A percentile compares a stretch with the other conserved stretches of the same genome.
phyloP scores from a whole-genome alignment of 2,888 invertebrate genomes.

The Acanthopleura granulata region DNA sequence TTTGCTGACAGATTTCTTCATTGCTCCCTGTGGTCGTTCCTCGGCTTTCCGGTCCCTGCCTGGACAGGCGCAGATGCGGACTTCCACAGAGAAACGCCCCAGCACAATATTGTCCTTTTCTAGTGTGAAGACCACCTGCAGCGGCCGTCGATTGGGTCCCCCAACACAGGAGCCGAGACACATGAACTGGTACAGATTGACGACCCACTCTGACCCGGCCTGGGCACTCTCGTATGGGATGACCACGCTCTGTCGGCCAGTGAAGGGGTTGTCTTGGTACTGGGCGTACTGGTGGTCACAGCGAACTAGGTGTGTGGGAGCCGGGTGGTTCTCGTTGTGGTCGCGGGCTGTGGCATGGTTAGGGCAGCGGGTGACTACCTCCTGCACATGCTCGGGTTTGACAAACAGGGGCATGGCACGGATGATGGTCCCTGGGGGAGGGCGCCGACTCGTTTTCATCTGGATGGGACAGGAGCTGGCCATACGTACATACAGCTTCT shows the following conservation, averaged over 20 bases:
- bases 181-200: slow-evolving; percentile 80
- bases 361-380: slow-evolving; percentile 79
- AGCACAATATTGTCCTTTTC: slow-evolving; percentile 72
- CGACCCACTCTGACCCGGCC: slow-evolving; percentile 74
- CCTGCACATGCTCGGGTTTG: slow-evolving; percentile 77
- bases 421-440: slow-evolving; percentile 70
- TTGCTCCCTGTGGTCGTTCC: slow-evolving; percentile 68
- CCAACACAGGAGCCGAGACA: slow-evolving; percentile 84
- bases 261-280: slow-evolving; percentile 73
- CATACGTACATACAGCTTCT: slow-evolving; percentile 68
- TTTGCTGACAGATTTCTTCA: slow-evolving; percentile 36
- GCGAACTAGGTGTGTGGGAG: slow-evolving; percentile 65
- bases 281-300: slow-evolving; percentile 67
- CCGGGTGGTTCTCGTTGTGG: slow-evolving; percentile 65
- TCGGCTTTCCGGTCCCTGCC: slow-evolving; percentile 80
- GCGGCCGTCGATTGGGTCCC: slow-evolving; percentile 82
- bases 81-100: slow-evolving; percentile 79
- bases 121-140: slow-evolving; percentile 72
- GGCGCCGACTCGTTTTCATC: slow-evolving; percentile 75
- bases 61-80: slow-evolving; percentile 84
- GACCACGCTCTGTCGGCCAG: slow-evolving; percentile 74
- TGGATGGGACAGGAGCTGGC: slow-evolving; percentile 77
- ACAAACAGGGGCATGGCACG: slow-evolving; percentile 79
- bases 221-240: slow-evolving; percentile 76
- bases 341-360: slow-evolving; percentile 74